Percentiles rank a stretch among this genome's conserved stretches.
These are phyloP conservation scores for Drosophila quasianomalipes DNA, from an alignment of 2,888 invertebrate genomes.

Conservation along the genomic window DNA sequence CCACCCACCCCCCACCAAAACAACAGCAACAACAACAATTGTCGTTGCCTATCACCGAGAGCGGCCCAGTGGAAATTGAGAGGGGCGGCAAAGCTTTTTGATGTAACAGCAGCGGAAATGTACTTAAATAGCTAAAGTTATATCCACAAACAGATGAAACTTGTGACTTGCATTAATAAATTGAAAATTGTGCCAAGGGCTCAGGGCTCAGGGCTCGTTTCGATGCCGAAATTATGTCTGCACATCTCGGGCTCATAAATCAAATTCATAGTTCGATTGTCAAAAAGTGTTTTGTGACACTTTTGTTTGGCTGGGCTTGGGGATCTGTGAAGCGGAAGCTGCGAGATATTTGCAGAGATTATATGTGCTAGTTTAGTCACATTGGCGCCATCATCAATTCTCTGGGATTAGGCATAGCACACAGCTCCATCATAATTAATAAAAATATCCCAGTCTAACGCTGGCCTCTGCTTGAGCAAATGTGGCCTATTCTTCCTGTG, in stretches of 20 bases:
- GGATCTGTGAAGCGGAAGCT: conserved; percentile 43
- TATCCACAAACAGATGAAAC: conserved; percentile 27
- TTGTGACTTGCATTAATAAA: conserved; percentile 53
- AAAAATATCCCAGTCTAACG: conserved; percentile 32
- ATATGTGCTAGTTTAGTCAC: conserved; percentile 41
- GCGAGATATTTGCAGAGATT: conserved; percentile 39
- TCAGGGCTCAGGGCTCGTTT: not conserved
- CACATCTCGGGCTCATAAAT: conserved; percentile 41
- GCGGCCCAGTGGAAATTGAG: not conserved
- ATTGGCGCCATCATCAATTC: conserved; percentile 73
- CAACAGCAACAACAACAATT: conserved; percentile 46
- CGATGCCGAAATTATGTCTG: conserved; percentile 9
- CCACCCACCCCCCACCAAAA: not conserved
- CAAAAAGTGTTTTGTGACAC: conserved; percentile 39
- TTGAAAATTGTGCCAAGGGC: conserved; percentile 10
- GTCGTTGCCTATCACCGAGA: conserved; percentile 56
- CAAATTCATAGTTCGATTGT: conserved; percentile 51
- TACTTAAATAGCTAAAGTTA: conserved; percentile 15
- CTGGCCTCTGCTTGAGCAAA: not conserved
- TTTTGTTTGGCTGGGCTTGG: conserved; percentile 18
- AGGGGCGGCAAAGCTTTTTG: conserved; percentile 60
- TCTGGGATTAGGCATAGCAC: conserved; percentile 55
- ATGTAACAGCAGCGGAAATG: conserved; percentile 57
- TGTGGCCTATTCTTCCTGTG: conserved; percentile 10
- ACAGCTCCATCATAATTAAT: conserved; percentile 70